phyloP scores from a whole-genome alignment of 2,888 invertebrate species.

The Carcina quercana region DNA sequence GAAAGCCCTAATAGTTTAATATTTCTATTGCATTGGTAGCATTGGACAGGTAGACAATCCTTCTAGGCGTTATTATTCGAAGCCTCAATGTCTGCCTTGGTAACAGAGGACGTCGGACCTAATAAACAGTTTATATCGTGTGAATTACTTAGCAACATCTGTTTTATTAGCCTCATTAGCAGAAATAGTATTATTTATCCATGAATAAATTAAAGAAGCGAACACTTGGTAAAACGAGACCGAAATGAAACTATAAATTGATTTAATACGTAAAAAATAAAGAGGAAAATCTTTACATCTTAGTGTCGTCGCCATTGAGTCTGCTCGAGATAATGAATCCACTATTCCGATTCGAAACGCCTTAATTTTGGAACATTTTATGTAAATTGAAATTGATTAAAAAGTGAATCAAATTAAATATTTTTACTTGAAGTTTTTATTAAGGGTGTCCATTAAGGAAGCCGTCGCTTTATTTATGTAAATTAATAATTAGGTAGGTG shows the following conservation, averaged over 20 bases:
- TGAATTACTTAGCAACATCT: constrained; percentile 7
- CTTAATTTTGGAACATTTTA: constrained; percentile 38
- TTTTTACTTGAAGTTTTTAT: too few relatives aligned
- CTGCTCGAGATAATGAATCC: constrained; percentile 36
- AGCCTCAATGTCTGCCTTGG: too few relatives aligned
- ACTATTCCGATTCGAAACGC: constrained; percentile 33
- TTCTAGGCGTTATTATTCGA: too few relatives aligned
- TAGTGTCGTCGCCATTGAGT: constrained; percentile 38
- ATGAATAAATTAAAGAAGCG: constrained; percentile 29
- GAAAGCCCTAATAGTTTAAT: too few relatives aligned
- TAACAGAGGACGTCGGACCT: too few relatives aligned
- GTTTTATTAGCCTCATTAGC: constrained; percentile 19
- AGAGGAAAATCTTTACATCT: constrained; percentile 13
- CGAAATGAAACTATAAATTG: constrained; percentile 35
- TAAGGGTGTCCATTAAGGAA: too few relatives aligned
- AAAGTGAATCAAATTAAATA: not conserved
- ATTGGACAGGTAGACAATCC: too few relatives aligned
- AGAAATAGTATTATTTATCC: constrained; percentile 18
- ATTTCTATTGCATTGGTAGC: too few relatives aligned
- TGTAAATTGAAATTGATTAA: constrained; percentile 28
- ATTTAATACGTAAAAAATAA: constrained; percentile 19
- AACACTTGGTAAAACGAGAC: constrained; percentile 24
- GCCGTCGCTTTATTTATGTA: too few relatives aligned
- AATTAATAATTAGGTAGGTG: too few relatives aligned
- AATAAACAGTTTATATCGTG: too few relatives aligned